Evolutionary conservation across 2,888 invertebrate genomes (phyloP).

Genomic region (Masnerella sp.): DNA sequence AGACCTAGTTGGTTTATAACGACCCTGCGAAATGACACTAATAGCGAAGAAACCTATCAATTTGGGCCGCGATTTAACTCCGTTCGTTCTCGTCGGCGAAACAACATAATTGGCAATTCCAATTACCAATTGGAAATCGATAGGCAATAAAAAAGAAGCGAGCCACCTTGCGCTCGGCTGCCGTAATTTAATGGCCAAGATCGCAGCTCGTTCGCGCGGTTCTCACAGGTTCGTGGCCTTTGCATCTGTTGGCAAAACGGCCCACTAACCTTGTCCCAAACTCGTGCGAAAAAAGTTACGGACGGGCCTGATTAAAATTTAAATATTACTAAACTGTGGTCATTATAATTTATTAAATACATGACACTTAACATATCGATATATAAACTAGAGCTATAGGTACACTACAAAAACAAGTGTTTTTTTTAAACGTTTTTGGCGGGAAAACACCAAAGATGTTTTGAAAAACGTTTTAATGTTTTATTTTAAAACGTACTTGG

Average conservation of each 20-base stretch:
- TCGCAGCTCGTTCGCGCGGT: constrained; percentile 19
- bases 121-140: constrained; percentile 33
- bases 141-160: constrained; percentile 12
- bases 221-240: constrained; percentile 38
- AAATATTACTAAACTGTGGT: no score
- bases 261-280: constrained; percentile 46
- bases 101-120: constrained; percentile 33
- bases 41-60: neutral
- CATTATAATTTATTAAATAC: no score
- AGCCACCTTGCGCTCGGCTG: constrained; percentile 20
- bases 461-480: no score
- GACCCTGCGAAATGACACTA: no score
- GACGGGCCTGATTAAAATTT: no score
- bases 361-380: no score
- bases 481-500: no score
- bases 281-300: constrained; percentile 12
- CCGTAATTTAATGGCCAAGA: constrained; percentile 23
- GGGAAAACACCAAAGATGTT: no score
- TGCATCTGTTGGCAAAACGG: constrained; percentile 37
- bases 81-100: constrained; percentile 2
- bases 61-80: neutral
- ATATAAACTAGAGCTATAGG: no score
- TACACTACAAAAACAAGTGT: no score
- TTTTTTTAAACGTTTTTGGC: no score
- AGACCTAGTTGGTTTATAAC: no score